phyloP scores from a whole-genome alignment of 2,888 invertebrate species.

The Allacma fusca region DNA sequence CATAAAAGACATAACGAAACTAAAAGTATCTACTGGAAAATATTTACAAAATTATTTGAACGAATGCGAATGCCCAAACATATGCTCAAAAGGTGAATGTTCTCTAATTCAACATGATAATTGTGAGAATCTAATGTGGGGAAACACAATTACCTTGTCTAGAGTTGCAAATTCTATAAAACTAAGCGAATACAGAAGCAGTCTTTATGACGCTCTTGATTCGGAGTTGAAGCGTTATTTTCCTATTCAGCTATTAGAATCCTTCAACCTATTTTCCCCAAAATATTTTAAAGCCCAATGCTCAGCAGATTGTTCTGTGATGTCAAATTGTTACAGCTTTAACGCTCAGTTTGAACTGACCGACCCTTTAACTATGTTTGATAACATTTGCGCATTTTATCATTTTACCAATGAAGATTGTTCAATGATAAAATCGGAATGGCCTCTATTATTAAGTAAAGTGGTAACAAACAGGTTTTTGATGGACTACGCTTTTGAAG shows the following conservation, averaged over 20 bases:
- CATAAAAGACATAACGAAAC: neutral
- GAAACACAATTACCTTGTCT: neutral
- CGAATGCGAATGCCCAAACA: neutral
- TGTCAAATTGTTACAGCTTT: no score
- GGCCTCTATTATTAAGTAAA: neutral
- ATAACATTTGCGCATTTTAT: no score
- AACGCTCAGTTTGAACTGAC: no score
- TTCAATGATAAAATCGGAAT: neutral
- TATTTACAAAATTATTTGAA: neutral
- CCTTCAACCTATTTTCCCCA: neutral
- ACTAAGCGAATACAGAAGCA: neutral
- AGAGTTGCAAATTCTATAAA: neutral
- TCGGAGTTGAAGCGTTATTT: neutral
- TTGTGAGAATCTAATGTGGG: neutral
- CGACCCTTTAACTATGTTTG: no score
- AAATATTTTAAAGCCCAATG: slow-evolving; percentile 4
- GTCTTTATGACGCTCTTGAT: neutral
- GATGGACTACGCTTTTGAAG: no score
- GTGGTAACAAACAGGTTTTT: neutral
- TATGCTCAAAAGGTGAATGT: neutral
- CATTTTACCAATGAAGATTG: neutral
- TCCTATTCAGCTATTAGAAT: neutral
- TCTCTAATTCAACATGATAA: neutral
- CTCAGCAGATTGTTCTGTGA: neutral
- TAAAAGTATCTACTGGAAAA: neutral